Evolutionary conservation across 2,113 vertebrate genomes (phyloP).

Genomic region (Triplophysa tibetana): DNA sequence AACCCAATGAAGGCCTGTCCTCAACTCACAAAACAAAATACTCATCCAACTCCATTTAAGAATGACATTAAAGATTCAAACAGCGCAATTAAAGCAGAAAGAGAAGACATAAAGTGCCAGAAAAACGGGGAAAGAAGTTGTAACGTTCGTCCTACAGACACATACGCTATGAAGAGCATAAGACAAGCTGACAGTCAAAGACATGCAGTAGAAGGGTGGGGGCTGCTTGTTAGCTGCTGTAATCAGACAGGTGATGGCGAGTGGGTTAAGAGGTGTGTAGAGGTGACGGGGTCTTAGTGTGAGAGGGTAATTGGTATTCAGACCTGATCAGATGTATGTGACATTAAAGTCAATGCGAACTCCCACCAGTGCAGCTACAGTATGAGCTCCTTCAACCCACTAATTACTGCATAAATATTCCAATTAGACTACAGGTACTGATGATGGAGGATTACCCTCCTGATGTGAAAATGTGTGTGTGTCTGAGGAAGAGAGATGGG

Average conservation of each 20-base stretch:
- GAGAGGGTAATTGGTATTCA: slow-evolving; percentile 68
- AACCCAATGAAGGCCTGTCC: not conserved
- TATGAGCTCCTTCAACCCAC: slow-evolving; percentile 74
- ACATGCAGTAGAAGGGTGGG: not conserved
- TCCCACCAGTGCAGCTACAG: slow-evolving; percentile 64
- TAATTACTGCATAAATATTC: slow-evolving; percentile 87
- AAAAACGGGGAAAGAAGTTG: not conserved
- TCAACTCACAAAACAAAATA: not conserved
- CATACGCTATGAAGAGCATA: not conserved
- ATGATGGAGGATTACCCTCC: slow-evolving; percentile 71
- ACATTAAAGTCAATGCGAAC: slow-evolving; percentile 68
- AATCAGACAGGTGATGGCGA: slow-evolving; percentile 41
- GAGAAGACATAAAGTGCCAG: slow-evolving; percentile 6
- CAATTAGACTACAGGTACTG: slow-evolving; percentile 78
- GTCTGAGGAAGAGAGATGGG: slow-evolving; percentile 29
- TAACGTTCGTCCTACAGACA: slow-evolving; percentile 2
- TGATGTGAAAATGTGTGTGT: slow-evolving; percentile 45
- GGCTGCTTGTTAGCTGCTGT: slow-evolving; percentile 47
- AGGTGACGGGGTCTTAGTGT: slow-evolving; percentile 46
- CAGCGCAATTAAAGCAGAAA: slow-evolving; percentile 11
- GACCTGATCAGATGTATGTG: slow-evolving; percentile 70
- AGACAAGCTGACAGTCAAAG: slow-evolving; percentile 17
- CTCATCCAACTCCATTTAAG: not conserved
- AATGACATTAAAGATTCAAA: not conserved
- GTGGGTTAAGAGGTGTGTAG: slow-evolving; percentile 35